Evolutionary conservation across 2,888 invertebrate genomes (phyloP).

Genomic region (Aphelenchoides bicaudatus): DNA sequence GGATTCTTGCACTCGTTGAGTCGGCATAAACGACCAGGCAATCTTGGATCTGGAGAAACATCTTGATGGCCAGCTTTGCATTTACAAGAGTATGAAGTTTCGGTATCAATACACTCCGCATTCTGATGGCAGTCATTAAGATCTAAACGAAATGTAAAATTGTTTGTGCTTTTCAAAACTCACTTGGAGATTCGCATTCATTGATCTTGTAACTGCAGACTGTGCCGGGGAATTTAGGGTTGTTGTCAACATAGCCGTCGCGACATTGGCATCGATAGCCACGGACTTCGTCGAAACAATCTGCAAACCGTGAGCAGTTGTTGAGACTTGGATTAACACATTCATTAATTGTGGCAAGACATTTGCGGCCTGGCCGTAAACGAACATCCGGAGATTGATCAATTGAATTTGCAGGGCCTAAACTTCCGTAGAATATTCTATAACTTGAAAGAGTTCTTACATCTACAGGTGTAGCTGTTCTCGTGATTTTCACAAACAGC

Average conservation of each 20-base stretch:
- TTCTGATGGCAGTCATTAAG: slow-evolving; percentile 59
- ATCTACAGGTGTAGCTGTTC: slow-evolving; percentile 84
- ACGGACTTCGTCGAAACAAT: slow-evolving; percentile 54
- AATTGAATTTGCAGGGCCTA: slow-evolving; percentile 61
- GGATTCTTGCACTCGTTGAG: slow-evolving; percentile 52
- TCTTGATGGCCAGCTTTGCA: slow-evolving; percentile 52
- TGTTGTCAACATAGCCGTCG: slow-evolving; percentile 56
- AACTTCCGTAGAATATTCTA: slow-evolving; percentile 63
- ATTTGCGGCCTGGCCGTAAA: slow-evolving; percentile 55
- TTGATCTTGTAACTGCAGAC: slow-evolving; percentile 57
- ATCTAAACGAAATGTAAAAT: slow-evolving; percentile 36
- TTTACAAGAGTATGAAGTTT: slow-evolving; percentile 52
- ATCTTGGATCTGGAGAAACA: slow-evolving; percentile 39
- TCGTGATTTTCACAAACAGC: slow-evolving; percentile 63
- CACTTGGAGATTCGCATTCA: slow-evolving; percentile 55
- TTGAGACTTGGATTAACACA: slow-evolving; percentile 56
- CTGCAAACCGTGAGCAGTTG: slow-evolving; percentile 59
- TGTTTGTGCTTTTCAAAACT: slow-evolving; percentile 15
- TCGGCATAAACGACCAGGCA: slow-evolving; percentile 53
- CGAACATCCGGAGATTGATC: slow-evolving; percentile 54
- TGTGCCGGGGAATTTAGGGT: slow-evolving; percentile 53
- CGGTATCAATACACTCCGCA: slow-evolving; percentile 55
- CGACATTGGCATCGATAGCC: slow-evolving; percentile 54
- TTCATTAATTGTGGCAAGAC: slow-evolving; percentile 46
- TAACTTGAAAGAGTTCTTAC: slow-evolving; percentile 58